phyloP scores from a whole-genome alignment of 2,888 invertebrate species.

The Phyto melanocephala region DNA sequence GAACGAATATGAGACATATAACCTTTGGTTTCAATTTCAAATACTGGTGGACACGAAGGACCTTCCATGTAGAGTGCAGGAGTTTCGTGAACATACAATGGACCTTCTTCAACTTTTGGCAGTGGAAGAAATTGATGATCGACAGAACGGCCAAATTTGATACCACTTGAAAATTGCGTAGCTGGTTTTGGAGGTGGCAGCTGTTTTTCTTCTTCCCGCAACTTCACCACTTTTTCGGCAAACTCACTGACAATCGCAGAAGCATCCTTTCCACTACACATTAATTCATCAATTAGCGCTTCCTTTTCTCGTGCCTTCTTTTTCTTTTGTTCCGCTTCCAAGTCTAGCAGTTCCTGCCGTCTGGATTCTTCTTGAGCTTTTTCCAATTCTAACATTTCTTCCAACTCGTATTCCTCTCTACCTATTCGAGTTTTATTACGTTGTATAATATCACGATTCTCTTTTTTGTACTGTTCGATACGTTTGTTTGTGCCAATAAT shows the following conservation, averaged over 20 bases:
- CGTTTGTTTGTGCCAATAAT: constrained; percentile 91
- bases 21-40: constrained; percentile 83
- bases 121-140: constrained; percentile 84
- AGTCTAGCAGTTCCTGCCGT: constrained; percentile 84
- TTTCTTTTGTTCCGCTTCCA: constrained; percentile 85
- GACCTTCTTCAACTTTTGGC: constrained; percentile 87
- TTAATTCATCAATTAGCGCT: constrained; percentile 95
- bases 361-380: constrained; percentile 87
- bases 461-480: constrained; percentile 94
- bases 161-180: constrained; percentile 91
- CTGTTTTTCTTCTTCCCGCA: constrained; percentile 81
- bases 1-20: constrained; percentile 88
- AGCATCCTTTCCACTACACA: constrained; percentile 94
- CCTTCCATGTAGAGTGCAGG: constrained; percentile 84
- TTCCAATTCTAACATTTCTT: constrained; percentile 90
- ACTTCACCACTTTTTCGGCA: constrained; percentile 84
- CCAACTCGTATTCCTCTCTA: constrained; percentile 91
- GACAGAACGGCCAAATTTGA: constrained; percentile 86
- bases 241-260: constrained; percentile 91
- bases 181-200: constrained; percentile 78
- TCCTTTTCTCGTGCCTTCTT: constrained; percentile 93
- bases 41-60: constrained; percentile 84
- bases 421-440: constrained; percentile 88
- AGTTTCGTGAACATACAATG: constrained; percentile 85
- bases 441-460: constrained; percentile 91